A percentile compares a stretch with the other conserved stretches of the same genome.
These are phyloP conservation scores for Watersipora subatra DNA, from an alignment of 1,140 invertebrate genomes.

Conservation along the genomic window DNA sequence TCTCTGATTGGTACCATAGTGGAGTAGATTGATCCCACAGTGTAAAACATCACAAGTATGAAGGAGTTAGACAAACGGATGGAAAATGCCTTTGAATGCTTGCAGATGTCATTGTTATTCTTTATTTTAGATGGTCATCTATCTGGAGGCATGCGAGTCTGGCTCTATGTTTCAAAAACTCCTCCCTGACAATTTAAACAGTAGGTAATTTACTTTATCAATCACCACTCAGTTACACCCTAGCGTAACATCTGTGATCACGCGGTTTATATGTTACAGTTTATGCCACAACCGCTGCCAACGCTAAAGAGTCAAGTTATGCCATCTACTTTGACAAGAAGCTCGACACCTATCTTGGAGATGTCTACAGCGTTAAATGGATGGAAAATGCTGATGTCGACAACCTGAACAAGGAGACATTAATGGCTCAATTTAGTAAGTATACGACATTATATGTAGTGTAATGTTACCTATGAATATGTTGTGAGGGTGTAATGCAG, in stretches of 20 bases:
- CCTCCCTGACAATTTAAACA: slow-evolving; percentile 45
- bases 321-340: slow-evolving; percentile 49
- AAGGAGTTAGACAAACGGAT: too few relatives aligned
- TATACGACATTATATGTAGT: too few relatives aligned
- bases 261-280: slow-evolving; percentile 40
- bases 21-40: too few relatives aligned
- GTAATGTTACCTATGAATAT: too few relatives aligned
- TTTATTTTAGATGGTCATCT: slow-evolving; percentile 46
- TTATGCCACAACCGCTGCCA: slow-evolving; percentile 54
- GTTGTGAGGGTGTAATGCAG: too few relatives aligned
- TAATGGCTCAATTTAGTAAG: slow-evolving; percentile 46
- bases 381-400: slow-evolving; percentile 52
- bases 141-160: slow-evolving; percentile 55
- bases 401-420: slow-evolving; percentile 43
- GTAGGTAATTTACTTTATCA: slow-evolving; percentile 28
- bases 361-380: slow-evolving; percentile 55
- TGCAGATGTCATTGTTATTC: too few relatives aligned
- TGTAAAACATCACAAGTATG: too few relatives aligned
- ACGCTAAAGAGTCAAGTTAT: slow-evolving; percentile 47
- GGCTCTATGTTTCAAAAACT: slow-evolving; percentile 54
- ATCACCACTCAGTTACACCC: too few relatives aligned
- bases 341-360: slow-evolving; percentile 46
- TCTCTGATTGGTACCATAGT: too few relatives aligned
- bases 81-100: too few relatives aligned
- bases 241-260: too few relatives aligned